phyloP scores from a whole-genome alignment of 53 echinoderm and acorn worm genomes.

The Henricia sp. region DNA sequence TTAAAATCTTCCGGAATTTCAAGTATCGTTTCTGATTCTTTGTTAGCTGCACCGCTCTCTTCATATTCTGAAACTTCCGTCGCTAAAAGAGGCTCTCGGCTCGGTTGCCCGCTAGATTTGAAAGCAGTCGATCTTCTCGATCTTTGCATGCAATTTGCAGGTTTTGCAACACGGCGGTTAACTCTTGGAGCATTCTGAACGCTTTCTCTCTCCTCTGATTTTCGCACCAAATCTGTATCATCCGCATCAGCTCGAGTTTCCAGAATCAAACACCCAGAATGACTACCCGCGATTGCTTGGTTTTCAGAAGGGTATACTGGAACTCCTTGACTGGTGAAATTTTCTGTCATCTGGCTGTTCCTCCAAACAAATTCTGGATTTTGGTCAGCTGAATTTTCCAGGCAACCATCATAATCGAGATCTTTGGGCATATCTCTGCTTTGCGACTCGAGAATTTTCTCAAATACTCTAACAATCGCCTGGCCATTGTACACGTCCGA shows the following conservation, averaged over 20 bases:
- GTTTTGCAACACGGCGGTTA: slow-evolving; percentile 11
- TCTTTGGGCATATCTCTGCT: neutral
- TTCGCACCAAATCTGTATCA: neutral
- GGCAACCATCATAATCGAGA: neutral
- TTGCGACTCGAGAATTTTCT: neutral
- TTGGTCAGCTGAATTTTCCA: neutral
- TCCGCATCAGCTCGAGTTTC: neutral
- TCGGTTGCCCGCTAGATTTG: neutral
- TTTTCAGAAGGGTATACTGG: neutral
- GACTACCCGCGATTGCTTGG: no score
- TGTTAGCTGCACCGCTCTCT: neutral
- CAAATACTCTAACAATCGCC: slow-evolving; percentile 16
- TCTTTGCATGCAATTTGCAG: neutral
- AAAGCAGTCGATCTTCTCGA: neutral
- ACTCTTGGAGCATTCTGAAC: neutral
- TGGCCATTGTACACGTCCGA: neutral
- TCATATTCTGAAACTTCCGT: neutral
- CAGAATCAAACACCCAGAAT: no score
- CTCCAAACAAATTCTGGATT: neutral
- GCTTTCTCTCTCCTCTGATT: neutral
- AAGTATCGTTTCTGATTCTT: neutral
- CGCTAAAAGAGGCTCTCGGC: neutral
- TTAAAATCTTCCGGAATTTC: neutral
- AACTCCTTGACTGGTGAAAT: neutral
- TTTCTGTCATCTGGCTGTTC: neutral